Evolutionary conservation across 2,888 invertebrate species (phyloP), one percentile per base, ranked within the genome.

Genomic region (Lysandra bellargus): DNA sequence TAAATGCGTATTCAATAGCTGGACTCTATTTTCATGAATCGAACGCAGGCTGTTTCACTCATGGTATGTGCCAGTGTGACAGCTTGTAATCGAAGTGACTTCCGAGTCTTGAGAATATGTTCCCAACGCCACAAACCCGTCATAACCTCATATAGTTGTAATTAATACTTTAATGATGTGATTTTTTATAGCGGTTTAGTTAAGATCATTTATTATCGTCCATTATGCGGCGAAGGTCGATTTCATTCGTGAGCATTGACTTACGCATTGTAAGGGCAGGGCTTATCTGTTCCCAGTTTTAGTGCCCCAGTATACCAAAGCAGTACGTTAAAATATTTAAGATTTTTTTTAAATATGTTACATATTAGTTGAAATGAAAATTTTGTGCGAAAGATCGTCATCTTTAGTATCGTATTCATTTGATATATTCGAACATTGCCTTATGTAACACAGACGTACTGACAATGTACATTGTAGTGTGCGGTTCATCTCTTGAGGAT

Each of bases 201-300:
- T 80, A 77, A 33, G 75, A 80, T 80, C 81, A 79, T 82, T 81
- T 81, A 82, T 81, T 80, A 82, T 80, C 79, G 82, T 78, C 80
- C 81, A 81, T 80, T 81, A 82, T 78, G 80, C 79, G 78, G 78
- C 78, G 82, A 90, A 92, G 91, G 90, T 91, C 90, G 89, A 90
- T 91, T 91, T 89, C 87, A 91, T 91, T 91, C 88, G 89, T 87
- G 87, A 89, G 87, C 88, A 37, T 69, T 69, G 69, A 69, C 69
- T 33, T 69, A 37, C 9, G 33, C 33, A 69, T 69, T 30, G 69
- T 69, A 69, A 69, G 69, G 5, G 4, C 69, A 69, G 33, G 33
- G 5, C 33, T 4, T 33, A 5, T 69, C 69, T 69, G 33, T 69
- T 5, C 5, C 14, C 23, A 33, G 14, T 69, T 33, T 69, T 4